Conservation (phyloP, 2,888 invertebrate species). For the Meandrusa payeni region DNA sequence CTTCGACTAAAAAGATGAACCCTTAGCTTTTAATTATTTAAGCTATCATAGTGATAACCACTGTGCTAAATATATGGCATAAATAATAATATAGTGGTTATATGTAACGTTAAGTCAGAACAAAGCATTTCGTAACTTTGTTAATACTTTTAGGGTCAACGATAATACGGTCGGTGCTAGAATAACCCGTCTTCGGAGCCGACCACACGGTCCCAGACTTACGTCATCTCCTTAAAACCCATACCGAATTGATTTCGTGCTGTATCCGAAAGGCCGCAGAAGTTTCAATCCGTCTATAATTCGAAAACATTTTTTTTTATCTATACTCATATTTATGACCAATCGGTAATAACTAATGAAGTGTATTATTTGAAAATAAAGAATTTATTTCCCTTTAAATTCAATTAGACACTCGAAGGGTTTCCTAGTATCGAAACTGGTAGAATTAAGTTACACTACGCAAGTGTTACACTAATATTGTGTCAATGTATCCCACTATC, state of each 20-base stretch:
- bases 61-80: too few relatives aligned
- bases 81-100: too few relatives aligned
- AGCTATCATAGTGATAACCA: too few relatives aligned
- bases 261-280: conserved; percentile 20
- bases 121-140: too few relatives aligned
- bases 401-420: conserved; percentile 13
- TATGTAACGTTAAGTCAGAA: too few relatives aligned
- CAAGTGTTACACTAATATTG: conserved; percentile 18
- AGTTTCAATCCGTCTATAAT: conserved; percentile 12
- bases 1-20: too few relatives aligned
- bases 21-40: too few relatives aligned
- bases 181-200: conserved; percentile 39
- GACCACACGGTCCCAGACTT: conserved; percentile 34
- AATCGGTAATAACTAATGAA: conserved; percentile 18
- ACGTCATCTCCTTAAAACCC: conserved; percentile 51
- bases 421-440: conserved; percentile 16
- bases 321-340: background rate
- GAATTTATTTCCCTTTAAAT: too few relatives aligned
- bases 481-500: conserved; percentile 15
- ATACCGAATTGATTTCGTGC: conserved; percentile 54
- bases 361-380: too few relatives aligned
- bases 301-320: conserved; percentile 11
- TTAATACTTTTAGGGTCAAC: background rate
- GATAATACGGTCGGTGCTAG: conserved; percentile 33
- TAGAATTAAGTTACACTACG: conserved; percentile 15